Conservation (phyloP, 2,113 vertebrate species). For the Atractosteus spatula region DNA sequence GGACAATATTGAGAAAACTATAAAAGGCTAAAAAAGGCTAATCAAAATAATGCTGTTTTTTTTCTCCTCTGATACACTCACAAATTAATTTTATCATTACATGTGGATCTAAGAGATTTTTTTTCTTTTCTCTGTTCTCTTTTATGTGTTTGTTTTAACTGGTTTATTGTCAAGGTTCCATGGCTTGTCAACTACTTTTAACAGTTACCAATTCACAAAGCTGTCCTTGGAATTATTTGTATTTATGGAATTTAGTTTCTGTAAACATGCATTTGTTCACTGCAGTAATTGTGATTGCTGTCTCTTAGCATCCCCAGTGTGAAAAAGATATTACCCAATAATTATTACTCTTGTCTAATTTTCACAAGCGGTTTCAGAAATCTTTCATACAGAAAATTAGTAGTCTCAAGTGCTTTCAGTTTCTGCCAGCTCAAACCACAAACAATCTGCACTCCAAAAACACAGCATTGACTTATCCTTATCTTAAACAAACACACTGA, state of each 20-base stretch:
- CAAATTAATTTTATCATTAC: no score
- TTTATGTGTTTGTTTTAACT: background rate
- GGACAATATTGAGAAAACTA: no score
- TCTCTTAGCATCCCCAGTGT: constrained; percentile 50
- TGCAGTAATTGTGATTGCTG: constrained; percentile 53
- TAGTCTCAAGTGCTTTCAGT: constrained; percentile 47
- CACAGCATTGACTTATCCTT: no score
- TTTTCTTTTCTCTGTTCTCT: background rate
- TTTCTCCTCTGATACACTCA: background rate
- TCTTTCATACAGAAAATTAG: constrained; percentile 62
- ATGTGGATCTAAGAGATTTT: background rate
- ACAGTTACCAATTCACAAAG: background rate
- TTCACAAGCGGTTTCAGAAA: constrained; percentile 49
- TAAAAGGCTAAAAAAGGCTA: no score
- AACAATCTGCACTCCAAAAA: no score
- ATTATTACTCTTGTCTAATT: constrained; percentile 35
- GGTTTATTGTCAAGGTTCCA: constrained; percentile 16
- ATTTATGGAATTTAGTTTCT: constrained; percentile 55
- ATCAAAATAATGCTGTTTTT: background rate
- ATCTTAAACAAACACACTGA: no score
- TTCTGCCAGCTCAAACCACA: constrained; percentile 41
- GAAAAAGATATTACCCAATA: constrained; percentile 62
- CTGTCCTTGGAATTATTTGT: constrained; percentile 40
- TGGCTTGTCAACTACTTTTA: constrained; percentile 45
- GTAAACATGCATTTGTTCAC: constrained; percentile 38